These are phyloP conservation scores for Aricia agestis DNA, from an alignment of 1,140 invertebrate genomes.

Conservation along the genomic window DNA sequence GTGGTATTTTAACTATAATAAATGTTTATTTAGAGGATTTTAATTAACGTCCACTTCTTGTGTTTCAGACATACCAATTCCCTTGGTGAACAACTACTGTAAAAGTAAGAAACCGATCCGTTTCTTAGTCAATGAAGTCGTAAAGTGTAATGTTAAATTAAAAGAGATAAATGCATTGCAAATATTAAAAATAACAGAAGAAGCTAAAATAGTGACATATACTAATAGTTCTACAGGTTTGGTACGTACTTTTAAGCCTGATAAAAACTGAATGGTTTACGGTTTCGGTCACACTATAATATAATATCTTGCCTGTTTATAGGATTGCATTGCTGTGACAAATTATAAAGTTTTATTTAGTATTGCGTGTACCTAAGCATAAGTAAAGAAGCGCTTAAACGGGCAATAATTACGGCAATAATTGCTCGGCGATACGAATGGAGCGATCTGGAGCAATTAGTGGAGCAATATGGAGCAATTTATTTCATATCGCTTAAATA, in stretches of 20 bases:
- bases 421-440: too few relatives aligned
- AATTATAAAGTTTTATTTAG: too few relatives aligned
- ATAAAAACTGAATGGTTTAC: too few relatives aligned
- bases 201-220: conserved; percentile 39
- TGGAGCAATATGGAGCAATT: too few relatives aligned
- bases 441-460: too few relatives aligned
- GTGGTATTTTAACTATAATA: background rate
- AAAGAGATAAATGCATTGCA: conserved; percentile 57
- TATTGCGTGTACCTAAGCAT: too few relatives aligned
- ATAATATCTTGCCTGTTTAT: too few relatives aligned
- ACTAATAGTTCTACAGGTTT: conserved; percentile 38
- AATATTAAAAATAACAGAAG: conserved; percentile 38
- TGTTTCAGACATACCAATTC: conserved; percentile 42
- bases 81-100: conserved; percentile 54
- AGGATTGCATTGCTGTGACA: too few relatives aligned
- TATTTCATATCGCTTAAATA: too few relatives aligned
- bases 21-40: background rate
- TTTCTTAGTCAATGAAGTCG: conserved; percentile 53
- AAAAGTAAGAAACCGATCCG: conserved; percentile 42
- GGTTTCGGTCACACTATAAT: too few relatives aligned
- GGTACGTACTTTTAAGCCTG: conserved; percentile 33
- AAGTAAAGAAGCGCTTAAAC: too few relatives aligned
- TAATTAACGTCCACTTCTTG: background rate
- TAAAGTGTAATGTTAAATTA: conserved; percentile 55
- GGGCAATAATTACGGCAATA: too few relatives aligned